These are phyloP conservation scores for Geotrypetes seraphini DNA, from an alignment of 2,797 vertebrate species.

Conservation along the genomic window DNA sequence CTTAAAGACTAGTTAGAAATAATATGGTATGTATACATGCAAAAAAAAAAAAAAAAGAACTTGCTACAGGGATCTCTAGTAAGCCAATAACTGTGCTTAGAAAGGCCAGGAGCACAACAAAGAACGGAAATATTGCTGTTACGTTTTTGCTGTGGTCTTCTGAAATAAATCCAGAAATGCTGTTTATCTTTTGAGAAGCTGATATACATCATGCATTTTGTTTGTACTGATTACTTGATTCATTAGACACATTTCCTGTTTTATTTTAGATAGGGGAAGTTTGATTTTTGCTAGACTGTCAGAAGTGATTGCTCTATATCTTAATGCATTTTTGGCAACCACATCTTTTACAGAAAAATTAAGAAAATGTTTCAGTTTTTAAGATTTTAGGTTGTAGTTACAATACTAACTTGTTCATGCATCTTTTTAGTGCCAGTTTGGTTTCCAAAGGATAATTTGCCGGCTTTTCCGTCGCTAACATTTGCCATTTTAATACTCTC, in stretches of 20 bases:
- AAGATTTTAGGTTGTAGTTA: neutral
- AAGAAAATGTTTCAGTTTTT: constrained; percentile 1
- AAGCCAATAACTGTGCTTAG: too few species aligned
- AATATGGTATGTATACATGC: too few species aligned
- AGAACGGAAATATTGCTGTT: too few species aligned
- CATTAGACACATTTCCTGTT: neutral
- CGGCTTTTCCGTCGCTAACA: neutral
- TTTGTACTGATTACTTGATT: neutral
- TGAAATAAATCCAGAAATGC: neutral
- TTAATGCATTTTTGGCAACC: neutral
- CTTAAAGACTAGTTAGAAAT: too few species aligned
- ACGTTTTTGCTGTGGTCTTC: neutral
- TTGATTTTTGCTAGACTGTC: neutral
- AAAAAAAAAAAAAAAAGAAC: too few species aligned
- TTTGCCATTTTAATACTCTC: neutral
- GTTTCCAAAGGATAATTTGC: neutral
- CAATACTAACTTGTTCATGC: neutral
- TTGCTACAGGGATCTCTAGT: too few species aligned
- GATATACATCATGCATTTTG: neutral
- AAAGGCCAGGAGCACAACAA: too few species aligned
- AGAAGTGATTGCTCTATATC: neutral
- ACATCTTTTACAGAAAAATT: neutral
- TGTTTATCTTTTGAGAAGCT: neutral
- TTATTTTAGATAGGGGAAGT: neutral
- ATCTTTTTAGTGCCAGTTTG: neutral